These are phyloP conservation scores for Phoxinus phoxinus DNA, from an alignment of 2,113 vertebrate species.

Conservation along the genomic window DNA sequence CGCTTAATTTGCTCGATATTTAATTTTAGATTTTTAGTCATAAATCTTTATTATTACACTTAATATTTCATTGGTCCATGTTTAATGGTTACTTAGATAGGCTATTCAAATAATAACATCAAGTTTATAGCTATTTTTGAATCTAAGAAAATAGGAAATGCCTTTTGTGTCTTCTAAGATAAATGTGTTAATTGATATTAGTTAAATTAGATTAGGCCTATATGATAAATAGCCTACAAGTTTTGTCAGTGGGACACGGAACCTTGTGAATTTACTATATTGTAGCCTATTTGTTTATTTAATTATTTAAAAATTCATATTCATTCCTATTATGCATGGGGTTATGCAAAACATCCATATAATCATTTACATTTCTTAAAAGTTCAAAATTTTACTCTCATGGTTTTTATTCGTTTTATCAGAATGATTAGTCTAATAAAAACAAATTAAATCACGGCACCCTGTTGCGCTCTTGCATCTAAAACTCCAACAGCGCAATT, in stretches of 20 bases:
- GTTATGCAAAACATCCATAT: background rate
- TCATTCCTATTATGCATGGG: background rate
- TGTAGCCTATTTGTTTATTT: background rate
- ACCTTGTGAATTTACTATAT: background rate
- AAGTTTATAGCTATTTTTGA: background rate
- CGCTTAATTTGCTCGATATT: constrained; percentile 26
- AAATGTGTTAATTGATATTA: constrained; percentile 44
- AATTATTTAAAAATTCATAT: background rate
- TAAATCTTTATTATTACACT: constrained; percentile 52
- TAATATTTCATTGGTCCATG: constrained; percentile 21
- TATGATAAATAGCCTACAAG: constrained; percentile 51
- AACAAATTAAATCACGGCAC: background rate
- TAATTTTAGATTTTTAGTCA: constrained; percentile 38
- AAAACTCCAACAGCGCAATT: background rate
- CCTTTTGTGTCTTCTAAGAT: constrained; percentile 32
- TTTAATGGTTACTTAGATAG: background rate
- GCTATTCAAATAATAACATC: background rate
- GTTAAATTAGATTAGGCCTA: constrained; percentile 30
- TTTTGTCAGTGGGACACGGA: constrained; percentile 31
- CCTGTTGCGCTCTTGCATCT: constrained; percentile 15
- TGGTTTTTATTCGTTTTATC: background rate
- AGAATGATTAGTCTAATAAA: background rate
- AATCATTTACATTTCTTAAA: background rate
- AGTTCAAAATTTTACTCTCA: background rate
- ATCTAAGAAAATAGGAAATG: background rate